Conservation (phyloP, 2,797 vertebrate genomes). For the Myoxocephalus aenaeus region DNA sequence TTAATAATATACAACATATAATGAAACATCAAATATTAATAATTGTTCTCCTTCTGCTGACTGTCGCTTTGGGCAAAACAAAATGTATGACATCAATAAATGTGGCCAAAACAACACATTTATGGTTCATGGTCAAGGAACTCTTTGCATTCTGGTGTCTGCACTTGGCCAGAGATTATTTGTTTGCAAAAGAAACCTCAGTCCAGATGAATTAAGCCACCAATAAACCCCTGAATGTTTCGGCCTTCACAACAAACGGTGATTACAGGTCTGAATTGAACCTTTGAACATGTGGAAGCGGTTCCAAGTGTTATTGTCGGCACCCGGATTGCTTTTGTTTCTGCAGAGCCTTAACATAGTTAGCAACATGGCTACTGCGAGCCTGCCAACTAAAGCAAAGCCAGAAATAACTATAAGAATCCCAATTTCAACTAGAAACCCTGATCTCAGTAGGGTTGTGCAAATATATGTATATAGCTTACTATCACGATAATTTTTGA, state of each 20-base stretch:
- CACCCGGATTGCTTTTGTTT: not conserved
- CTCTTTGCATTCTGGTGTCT: not conserved
- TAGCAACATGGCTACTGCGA: not conserved
- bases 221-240: not conserved
- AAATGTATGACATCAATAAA: not conserved
- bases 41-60: not conserved
- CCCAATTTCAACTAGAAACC: not conserved
- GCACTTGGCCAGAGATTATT: not conserved
- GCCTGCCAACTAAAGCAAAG: not conserved
- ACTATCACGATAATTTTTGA: too few species aligned
- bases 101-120: not conserved
- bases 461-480: too few species aligned
- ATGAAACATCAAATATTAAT: not conserved
- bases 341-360: not conserved
- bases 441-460: not conserved
- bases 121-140: not conserved
- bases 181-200: not conserved
- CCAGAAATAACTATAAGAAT: not conserved
- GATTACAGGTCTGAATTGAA: not conserved
- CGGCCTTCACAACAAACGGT: not conserved
- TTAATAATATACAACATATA: too few species aligned
- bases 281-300: not conserved
- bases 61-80: rapidly evolving
- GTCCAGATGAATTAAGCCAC: not conserved
- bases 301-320: not conserved